These are phyloP conservation scores for Littorina saxatilis DNA, from an alignment of 1,140 invertebrate genomes.

Conservation along the genomic window DNA sequence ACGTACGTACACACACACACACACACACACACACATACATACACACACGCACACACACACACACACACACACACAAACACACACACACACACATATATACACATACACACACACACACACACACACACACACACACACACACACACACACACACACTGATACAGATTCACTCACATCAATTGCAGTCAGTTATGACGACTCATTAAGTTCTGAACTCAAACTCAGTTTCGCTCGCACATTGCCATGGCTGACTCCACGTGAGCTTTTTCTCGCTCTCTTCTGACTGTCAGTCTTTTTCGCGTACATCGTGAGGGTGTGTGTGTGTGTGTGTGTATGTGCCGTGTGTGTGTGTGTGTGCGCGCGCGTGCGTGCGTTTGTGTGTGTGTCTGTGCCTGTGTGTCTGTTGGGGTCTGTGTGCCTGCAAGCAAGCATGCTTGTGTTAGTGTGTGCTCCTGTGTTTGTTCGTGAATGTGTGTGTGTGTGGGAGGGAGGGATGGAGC, in stretches of 20 bases:
- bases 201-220: not conserved
- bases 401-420: constrained; percentile 16
- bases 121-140: not conserved
- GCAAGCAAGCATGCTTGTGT: not conserved
- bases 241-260: not conserved
- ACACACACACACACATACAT: constrained; percentile 4
- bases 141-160: not conserved
- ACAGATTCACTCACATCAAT: not conserved
- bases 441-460: not conserved
- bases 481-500: not conserved
- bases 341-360: not conserved
- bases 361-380: not conserved
- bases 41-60: constrained; percentile 10
- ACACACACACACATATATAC: too few species aligned
- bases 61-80: constrained; percentile 6
- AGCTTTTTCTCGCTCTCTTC: not conserved
- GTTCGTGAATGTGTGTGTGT: not conserved
- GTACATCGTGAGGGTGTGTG: not conserved
- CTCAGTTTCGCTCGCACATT: not conserved
- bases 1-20: not conserved
- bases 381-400: constrained; percentile 22
- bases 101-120: too few species aligned
- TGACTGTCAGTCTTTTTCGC: not conserved
- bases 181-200: not conserved
- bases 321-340: not conserved